Percentiles rank a stretch among this genome's conserved stretches.
These are phyloP conservation scores for Rhopalosiphum nymphaeae DNA, from an alignment of 2,888 invertebrate genomes.

Conservation along the genomic window DNA sequence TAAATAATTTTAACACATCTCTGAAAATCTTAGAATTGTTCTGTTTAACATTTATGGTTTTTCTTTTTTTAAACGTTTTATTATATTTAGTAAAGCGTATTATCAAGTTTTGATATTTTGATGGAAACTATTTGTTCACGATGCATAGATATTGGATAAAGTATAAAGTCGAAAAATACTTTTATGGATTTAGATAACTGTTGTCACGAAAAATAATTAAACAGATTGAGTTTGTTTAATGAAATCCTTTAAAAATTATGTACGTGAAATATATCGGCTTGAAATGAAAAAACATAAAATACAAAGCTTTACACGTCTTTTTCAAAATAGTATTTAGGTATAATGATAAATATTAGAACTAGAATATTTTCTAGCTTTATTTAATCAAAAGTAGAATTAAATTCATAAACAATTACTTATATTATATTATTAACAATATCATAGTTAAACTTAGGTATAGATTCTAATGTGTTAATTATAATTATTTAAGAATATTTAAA, in stretches of 20 bases:
- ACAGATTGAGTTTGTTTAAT: constrained; percentile 15
- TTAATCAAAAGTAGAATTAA: not conserved
- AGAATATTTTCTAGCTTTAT: not conserved
- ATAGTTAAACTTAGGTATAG: no score
- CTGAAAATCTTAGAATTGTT: not conserved
- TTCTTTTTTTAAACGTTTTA: not conserved
- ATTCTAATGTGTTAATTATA: not conserved
- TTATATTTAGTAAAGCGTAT: not conserved
- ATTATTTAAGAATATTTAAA: not conserved
- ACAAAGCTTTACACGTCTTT: not conserved
- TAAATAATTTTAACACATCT: not conserved
- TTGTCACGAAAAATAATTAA: constrained; percentile 14
- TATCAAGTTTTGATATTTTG: not conserved
- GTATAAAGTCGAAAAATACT: not conserved
- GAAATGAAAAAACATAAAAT: not conserved
- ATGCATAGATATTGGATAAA: not conserved
- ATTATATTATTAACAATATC: not conserved
- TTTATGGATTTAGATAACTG: not conserved
- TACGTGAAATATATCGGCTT: not conserved
- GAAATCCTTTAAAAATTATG: constrained; percentile 8
- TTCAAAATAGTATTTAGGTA: not conserved
- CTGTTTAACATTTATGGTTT: not conserved
- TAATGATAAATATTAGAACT: not conserved
- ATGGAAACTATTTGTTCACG: not conserved
- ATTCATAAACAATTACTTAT: not conserved